Conservation (phyloP, 2,113 vertebrate genomes). For the Tachuris rubrigastra region DNA sequence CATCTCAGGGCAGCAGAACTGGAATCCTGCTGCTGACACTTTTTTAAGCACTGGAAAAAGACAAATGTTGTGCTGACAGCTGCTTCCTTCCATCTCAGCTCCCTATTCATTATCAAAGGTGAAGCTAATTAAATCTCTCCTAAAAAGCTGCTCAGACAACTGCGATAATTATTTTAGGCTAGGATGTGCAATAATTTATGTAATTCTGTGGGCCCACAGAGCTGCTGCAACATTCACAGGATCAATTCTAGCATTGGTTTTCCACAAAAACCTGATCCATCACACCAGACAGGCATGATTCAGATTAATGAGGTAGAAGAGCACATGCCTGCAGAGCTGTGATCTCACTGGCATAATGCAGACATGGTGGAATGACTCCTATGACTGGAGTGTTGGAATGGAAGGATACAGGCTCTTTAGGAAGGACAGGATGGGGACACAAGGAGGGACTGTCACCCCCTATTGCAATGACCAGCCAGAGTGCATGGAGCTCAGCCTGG, state of each 20-base stretch:
- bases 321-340: background rate
- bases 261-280: conserved; percentile 24
- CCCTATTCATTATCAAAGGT: conserved; percentile 38
- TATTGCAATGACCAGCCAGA: background rate
- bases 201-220: background rate
- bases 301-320: conserved; percentile 19
- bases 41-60: background rate
- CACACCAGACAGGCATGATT: background rate
- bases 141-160: conserved; percentile 29
- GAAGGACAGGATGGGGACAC: background rate
- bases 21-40: background rate
- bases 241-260: background rate
- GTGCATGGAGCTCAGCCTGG: background rate
- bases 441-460: background rate
- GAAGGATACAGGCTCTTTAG: background rate
- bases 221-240: background rate
- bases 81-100: conserved; percentile 18
- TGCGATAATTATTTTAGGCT: conserved; percentile 10
- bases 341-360: background rate
- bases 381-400: background rate
- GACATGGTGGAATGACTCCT: background rate
- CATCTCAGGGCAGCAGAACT: background rate
- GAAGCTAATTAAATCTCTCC: conserved; percentile 34
- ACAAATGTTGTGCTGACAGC: background rate
- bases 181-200: conserved; percentile 2